Percentiles rank a stretch among this genome's conserved stretches.
These are phyloP conservation scores for Anguilla anguilla DNA, from an alignment of 2,797 vertebrate genomes.

Conservation along the genomic window DNA sequence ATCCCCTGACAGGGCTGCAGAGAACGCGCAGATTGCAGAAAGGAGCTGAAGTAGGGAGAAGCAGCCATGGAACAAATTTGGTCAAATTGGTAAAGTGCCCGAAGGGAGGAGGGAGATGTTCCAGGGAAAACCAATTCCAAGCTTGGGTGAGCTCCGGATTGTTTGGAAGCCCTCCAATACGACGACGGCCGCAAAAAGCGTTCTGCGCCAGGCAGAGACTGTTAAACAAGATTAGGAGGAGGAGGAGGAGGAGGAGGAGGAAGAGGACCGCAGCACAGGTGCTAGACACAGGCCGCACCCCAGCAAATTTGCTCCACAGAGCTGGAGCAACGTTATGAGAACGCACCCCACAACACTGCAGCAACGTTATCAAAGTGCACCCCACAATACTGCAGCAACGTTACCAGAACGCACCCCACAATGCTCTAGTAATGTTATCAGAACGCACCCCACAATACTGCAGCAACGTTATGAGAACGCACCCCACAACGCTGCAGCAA, in stretches of 20 bases:
- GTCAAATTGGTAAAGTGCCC: slow-evolving; percentile 87
- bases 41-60: slow-evolving; percentile 74
- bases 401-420: background rate
- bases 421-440: background rate
- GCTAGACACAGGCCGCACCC: background rate
- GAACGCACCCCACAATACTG: background rate
- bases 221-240: slow-evolving; percentile 85
- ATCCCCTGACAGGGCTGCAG: slow-evolving; percentile 74
- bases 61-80: slow-evolving; percentile 87
- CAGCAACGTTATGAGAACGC: background rate
- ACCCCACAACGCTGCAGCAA: slow-evolving; percentile 48
- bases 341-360: background rate
- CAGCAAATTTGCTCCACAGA: background rate
- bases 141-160: slow-evolving; percentile 85
- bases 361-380: background rate
- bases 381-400: background rate
- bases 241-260: slow-evolving; percentile 54
- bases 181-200: slow-evolving; percentile 68
- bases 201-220: slow-evolving; percentile 79
- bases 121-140: slow-evolving; percentile 88
- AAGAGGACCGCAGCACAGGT: background rate
- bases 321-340: background rate
- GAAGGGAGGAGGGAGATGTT: slow-evolving; percentile 84
- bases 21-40: slow-evolving; percentile 81
- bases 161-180: slow-evolving; percentile 86